Conservation (phyloP, 2,113 vertebrate species). For the Apeltes quadracus region DNA sequence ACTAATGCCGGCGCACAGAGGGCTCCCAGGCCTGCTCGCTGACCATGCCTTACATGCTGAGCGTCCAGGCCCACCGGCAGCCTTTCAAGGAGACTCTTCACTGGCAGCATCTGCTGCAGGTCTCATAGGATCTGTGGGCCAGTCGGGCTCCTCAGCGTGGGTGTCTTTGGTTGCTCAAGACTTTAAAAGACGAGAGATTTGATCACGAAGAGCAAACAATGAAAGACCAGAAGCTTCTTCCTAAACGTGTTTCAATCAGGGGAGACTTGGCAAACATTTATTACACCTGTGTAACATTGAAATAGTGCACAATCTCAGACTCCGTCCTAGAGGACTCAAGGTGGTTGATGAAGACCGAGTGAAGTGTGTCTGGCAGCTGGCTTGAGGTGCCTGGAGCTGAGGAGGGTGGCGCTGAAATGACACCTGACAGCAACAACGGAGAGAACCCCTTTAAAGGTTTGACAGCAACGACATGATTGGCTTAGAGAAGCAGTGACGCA, state of each 20-base stretch:
- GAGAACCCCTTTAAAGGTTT: no score
- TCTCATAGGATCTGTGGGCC: conserved; percentile 36
- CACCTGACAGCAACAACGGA: no score
- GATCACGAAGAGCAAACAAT: conserved; percentile 16
- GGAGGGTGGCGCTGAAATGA: no score
- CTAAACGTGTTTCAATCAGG: conserved; percentile 18
- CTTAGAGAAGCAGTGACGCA: no score
- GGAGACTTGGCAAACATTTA: no score
- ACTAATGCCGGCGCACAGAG: conserved; percentile 33
- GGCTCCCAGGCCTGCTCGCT: conserved; percentile 24
- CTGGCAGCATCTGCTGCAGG: conserved; percentile 55
- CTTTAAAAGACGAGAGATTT: conserved; percentile 26
- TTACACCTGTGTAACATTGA: no score
- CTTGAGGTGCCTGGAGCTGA: no score
- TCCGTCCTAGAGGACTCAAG: no score
- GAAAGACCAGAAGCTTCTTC: background rate
- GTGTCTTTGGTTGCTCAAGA: conserved; percentile 31
- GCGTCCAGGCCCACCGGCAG: conserved; percentile 38
- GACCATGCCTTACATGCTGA: conserved; percentile 30
- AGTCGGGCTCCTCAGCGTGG: background rate
- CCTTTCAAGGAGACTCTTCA: conserved; percentile 19
- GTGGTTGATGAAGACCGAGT: no score
- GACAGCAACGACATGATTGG: no score
- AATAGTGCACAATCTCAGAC: no score
- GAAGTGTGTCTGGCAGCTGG: no score